Evolutionary conservation across 2,113 vertebrate genomes (phyloP).

Genomic region (Paramisgurnus dabryanus): DNA sequence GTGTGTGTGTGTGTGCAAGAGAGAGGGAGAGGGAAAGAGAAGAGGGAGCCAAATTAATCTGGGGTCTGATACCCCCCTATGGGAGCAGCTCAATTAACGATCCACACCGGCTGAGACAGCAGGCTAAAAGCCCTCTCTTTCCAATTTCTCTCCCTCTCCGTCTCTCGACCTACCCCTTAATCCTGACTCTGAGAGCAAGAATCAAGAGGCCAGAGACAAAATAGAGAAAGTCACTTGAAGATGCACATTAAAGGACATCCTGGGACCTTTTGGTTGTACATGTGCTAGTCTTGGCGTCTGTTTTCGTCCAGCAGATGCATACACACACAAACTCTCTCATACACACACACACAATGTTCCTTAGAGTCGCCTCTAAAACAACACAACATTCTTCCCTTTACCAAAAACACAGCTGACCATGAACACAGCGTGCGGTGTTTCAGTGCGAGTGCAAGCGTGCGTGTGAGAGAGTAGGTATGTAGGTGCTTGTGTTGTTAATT

Average conservation of each 20-base stretch:
- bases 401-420: slow-evolving; percentile 51
- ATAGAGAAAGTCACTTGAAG: slow-evolving; percentile 32
- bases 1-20: not conserved
- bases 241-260: slow-evolving; percentile 29
- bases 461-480: not conserved
- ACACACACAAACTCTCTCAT: slow-evolving; percentile 7
- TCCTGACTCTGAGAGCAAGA: slow-evolving; percentile 16
- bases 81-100: slow-evolving; percentile 57
- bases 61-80: slow-evolving; percentile 57
- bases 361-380: slow-evolving; percentile 46
- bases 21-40: slow-evolving; percentile 19
- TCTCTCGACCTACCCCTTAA: slow-evolving; percentile 20
- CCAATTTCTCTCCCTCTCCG: not conserved
- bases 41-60: slow-evolving; percentile 58
- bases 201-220: slow-evolving; percentile 20
- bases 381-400: slow-evolving; percentile 48
- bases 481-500: slow-evolving; percentile 43
- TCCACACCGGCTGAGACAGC: slow-evolving; percentile 54
- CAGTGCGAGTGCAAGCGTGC: not conserved
- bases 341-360: slow-evolving; percentile 29
- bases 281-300: not conserved
- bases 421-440: slow-evolving; percentile 14
- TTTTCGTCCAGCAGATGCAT: slow-evolving; percentile 9
- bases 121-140: slow-evolving; percentile 51
- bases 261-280: not conserved